Conservation (phyloP, 2,888 invertebrate genomes). For the Glyphotaelius pellucidus region DNA sequence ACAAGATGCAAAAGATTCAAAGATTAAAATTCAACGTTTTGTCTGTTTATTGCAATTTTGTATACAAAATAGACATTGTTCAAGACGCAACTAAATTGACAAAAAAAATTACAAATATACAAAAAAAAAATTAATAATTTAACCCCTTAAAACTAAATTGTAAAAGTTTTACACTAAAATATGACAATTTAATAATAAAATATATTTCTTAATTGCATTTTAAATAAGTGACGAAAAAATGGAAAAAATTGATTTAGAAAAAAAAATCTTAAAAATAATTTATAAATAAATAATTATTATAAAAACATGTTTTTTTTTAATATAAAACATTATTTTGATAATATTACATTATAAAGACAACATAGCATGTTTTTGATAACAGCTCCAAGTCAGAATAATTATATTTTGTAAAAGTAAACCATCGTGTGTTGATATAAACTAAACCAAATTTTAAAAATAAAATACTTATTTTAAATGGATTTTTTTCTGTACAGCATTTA, state of each 20-base stretch:
- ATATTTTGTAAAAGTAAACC: not conserved
- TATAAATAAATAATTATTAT: not conserved
- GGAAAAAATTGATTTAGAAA: not conserved
- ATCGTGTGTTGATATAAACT: not conserved
- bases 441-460: not conserved
- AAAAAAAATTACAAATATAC: slow-evolving; percentile 11
- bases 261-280: not conserved
- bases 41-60: not conserved
- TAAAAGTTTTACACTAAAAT: slow-evolving; percentile 3
- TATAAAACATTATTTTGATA: not conserved
- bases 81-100: not conserved
- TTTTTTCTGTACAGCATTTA: not conserved
- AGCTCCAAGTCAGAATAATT: not conserved
- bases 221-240: not conserved
- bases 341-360: not conserved
- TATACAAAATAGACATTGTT: not conserved
- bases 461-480: not conserved
- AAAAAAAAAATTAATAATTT: slow-evolving; percentile 16
- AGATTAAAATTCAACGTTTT: not conserved
- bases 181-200: not conserved
- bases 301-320: not conserved
- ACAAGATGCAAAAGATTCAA: no score
- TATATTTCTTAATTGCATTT: not conserved
- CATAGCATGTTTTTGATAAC: not conserved
- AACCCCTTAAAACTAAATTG: not conserved